Conservation (phyloP, 1,140 invertebrate genomes). For the Manduca sexta region DNA sequence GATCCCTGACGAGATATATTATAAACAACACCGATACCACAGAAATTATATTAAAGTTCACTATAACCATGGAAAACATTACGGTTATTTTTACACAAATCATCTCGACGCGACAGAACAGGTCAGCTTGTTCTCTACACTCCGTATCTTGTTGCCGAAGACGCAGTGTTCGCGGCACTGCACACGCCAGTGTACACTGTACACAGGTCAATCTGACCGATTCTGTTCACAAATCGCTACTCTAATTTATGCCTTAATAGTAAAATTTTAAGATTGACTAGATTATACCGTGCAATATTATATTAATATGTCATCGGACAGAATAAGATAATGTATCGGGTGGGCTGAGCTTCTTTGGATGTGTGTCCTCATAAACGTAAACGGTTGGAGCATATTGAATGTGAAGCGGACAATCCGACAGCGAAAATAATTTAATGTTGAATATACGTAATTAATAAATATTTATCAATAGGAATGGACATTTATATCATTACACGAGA, state of each 20-base stretch:
- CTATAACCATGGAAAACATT: slow-evolving; percentile 29
- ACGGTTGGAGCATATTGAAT: slow-evolving; percentile 43
- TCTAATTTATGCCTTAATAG: slow-evolving; percentile 43
- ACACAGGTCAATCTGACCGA: slow-evolving; percentile 31
- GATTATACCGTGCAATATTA: slow-evolving; percentile 41
- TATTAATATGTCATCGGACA: slow-evolving; percentile 11
- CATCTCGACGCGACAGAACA: slow-evolving; percentile 30
- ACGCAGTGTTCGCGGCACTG: too few relatives aligned
- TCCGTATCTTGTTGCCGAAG: too few relatives aligned
- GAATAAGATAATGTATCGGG: slow-evolving; percentile 13
- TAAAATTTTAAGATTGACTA: slow-evolving; percentile 52
- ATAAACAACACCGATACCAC: slow-evolving; percentile 41
- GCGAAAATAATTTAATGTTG: slow-evolving; percentile 30
- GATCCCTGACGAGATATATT: slow-evolving; percentile 24
- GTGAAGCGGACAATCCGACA: slow-evolving; percentile 44
- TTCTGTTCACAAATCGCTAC: slow-evolving; percentile 34
- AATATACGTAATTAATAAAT: slow-evolving; percentile 27
- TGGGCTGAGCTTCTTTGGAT: slow-evolving; percentile 13
- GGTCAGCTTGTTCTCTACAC: slow-evolving; percentile 31
- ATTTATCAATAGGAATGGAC: slow-evolving; percentile 39
- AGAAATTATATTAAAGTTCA: slow-evolving; percentile 31
- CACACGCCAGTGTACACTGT: not conserved
- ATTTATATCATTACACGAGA: slow-evolving; percentile 33
- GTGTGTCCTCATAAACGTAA: slow-evolving; percentile 25
- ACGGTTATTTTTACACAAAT: slow-evolving; percentile 38